These are phyloP conservation scores for Mayetiola destructor DNA, from an alignment of 2,888 invertebrate species.

Conservation along the genomic window DNA sequence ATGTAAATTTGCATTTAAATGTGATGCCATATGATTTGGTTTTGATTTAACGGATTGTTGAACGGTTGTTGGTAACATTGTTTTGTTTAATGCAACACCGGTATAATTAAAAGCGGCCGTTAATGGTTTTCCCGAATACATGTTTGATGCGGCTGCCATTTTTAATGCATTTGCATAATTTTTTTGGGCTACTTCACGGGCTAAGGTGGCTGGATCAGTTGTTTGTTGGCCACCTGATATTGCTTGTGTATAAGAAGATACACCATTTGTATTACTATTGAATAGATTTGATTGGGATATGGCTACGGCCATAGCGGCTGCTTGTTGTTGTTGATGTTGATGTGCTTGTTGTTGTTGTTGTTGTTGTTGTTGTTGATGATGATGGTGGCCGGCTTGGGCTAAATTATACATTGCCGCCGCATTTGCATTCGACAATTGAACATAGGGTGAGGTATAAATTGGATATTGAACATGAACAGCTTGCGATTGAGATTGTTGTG, in stretches of 20 bases:
- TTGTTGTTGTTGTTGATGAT: neutral
- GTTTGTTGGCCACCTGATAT: too few relatives aligned
- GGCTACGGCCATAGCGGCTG: too few relatives aligned
- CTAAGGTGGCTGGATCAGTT: constrained; percentile 51
- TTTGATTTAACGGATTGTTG: constrained; percentile 23
- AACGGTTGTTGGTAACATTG: constrained; percentile 22
- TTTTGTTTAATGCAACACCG: constrained; percentile 53
- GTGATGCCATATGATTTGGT: constrained; percentile 24
- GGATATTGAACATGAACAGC: constrained; percentile 18
- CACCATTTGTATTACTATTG: too few relatives aligned
- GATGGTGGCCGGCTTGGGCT: neutral
- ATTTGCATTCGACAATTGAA: constrained; percentile 14
- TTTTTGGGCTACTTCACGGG: constrained; percentile 71
- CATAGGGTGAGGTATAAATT: constrained; percentile 22
- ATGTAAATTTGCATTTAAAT: constrained; percentile 23
- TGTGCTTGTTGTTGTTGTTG: neutral
- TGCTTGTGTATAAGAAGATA: neutral
- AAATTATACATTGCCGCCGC: neutral
- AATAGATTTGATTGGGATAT: neutral
- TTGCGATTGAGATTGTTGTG: constrained; percentile 16
- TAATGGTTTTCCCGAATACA: constrained; percentile 36
- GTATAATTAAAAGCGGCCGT: constrained; percentile 50
- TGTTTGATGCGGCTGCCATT: constrained; percentile 37
- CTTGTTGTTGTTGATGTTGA: neutral
- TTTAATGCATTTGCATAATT: constrained; percentile 65